A percentile compares a stretch with the other conserved stretches of the same genome.
phyloP scores from a whole-genome alignment of 2,797 vertebrate genomes.

The Steatocranus sp. region DNA sequence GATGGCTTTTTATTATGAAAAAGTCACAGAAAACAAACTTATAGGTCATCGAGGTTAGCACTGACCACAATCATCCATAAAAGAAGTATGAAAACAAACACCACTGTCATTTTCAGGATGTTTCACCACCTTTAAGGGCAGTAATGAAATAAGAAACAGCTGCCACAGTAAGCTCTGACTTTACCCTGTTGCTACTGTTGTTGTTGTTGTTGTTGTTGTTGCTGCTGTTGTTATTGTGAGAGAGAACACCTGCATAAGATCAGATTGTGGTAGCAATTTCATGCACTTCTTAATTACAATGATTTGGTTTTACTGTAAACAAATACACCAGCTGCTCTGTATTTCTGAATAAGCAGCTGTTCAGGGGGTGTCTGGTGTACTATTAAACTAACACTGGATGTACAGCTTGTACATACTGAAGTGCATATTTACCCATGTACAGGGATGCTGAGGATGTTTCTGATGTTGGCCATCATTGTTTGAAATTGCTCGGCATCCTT shows the following conservation, averaged over 20 bases:
- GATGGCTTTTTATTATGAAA: neutral
- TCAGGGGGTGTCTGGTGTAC: neutral
- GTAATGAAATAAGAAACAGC: neutral
- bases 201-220: neutral
- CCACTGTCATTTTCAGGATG: neutral
- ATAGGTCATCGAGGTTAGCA: neutral
- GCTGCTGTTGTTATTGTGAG: neutral
- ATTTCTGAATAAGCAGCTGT: neutral
- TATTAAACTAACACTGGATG: neutral
- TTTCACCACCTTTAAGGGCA: neutral
- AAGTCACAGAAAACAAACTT: neutral
- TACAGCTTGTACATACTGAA: neutral
- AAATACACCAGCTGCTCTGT: neutral
- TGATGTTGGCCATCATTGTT: slow-evolving; percentile 84
- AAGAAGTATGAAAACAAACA: neutral
- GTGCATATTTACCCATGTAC: slow-evolving; percentile 84
- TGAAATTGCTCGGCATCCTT: slow-evolving; percentile 80
- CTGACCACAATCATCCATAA: neutral
- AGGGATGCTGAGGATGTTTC: slow-evolving; percentile 86
- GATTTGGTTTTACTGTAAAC: neutral
- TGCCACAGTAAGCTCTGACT: neutral
- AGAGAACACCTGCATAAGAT: neutral
- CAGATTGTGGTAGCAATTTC: neutral
- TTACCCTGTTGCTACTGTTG: neutral
- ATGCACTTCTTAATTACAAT: neutral